Conservation (phyloP, 2,797 vertebrate species). For the Chelon auratus region DNA sequence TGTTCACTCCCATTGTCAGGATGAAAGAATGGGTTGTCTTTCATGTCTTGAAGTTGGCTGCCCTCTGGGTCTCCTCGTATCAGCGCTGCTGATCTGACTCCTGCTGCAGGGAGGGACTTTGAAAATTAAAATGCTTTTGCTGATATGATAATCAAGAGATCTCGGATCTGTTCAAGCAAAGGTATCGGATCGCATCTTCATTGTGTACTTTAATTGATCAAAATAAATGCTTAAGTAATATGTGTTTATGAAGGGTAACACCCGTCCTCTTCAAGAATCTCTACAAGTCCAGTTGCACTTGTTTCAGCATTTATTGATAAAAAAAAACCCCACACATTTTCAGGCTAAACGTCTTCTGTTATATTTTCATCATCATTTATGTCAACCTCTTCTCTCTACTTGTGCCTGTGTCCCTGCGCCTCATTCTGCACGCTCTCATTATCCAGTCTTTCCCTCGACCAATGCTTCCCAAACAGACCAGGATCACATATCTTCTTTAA, state of each 20-base stretch:
- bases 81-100: constrained; percentile 46
- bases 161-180: constrained; percentile 13
- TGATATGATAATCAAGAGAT: constrained; percentile 51
- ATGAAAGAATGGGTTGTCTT: constrained; percentile 61
- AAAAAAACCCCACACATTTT: no score
- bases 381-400: background rate
- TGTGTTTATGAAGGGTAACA: no score
- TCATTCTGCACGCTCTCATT: constrained; percentile 16
- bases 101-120: constrained; percentile 29
- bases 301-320: no score
- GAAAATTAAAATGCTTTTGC: constrained; percentile 38
- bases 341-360: background rate
- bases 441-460: constrained; percentile 5
- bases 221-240: background rate
- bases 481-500: constrained; percentile 10
- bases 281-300: no score
- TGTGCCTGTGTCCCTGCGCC: constrained; percentile 25
- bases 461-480: constrained; percentile 21
- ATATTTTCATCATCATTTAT: background rate
- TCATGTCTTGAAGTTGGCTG: constrained; percentile 51
- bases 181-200: background rate
- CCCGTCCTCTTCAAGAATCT: no score
- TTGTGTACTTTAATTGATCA: constrained; percentile 14
- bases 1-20: constrained; percentile 51
- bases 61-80: constrained; percentile 48